phyloP scores from a whole-genome alignment of 2,888 invertebrate species.

The Lithophane socia region DNA sequence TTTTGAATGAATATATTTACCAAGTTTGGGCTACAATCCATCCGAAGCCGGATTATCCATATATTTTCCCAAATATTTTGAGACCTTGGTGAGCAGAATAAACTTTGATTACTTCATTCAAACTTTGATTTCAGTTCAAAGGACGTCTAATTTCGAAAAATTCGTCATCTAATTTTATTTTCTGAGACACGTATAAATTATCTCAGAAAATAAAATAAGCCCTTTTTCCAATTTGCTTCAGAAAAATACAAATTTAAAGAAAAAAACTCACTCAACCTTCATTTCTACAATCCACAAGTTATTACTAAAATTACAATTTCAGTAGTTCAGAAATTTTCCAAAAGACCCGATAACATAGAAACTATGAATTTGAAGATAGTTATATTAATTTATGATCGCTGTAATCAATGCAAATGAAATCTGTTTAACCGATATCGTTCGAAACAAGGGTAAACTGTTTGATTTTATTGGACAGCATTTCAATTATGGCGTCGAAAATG shows the following conservation, averaged over 20 bases:
- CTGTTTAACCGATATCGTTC: slow-evolving; percentile 21
- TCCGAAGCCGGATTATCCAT: neutral
- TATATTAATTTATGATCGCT: slow-evolving; percentile 35
- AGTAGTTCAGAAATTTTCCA: slow-evolving; percentile 1
- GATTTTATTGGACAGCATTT: slow-evolving; percentile 38
- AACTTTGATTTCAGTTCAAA: slow-evolving; percentile 78
- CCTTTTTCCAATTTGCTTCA: neutral
- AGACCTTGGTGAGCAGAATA: slow-evolving; percentile 61
- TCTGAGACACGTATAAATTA: neutral
- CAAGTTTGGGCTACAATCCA: slow-evolving; percentile 19
- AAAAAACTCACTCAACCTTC: neutral
- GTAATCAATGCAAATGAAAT: slow-evolving; percentile 42
- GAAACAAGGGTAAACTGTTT: slow-evolving; percentile 29
- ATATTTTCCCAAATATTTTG: slow-evolving; percentile 35
- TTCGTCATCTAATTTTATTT: too few relatives aligned
- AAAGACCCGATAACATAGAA: slow-evolving; percentile 14
- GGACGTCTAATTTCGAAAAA: slow-evolving; percentile 10
- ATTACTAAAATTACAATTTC: slow-evolving; percentile 8
- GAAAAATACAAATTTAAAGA: neutral
- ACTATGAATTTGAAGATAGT: slow-evolving; percentile 30
- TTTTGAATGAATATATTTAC: slow-evolving; percentile 28
- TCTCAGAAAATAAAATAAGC: neutral
- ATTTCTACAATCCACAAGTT: neutral
- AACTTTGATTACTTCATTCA: slow-evolving; percentile 84
- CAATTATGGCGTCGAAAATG: slow-evolving; percentile 24